Base-by-base conservation (phyloP, 2,888 invertebrate species). In the Cylindroiulus punctatus region DNA sequence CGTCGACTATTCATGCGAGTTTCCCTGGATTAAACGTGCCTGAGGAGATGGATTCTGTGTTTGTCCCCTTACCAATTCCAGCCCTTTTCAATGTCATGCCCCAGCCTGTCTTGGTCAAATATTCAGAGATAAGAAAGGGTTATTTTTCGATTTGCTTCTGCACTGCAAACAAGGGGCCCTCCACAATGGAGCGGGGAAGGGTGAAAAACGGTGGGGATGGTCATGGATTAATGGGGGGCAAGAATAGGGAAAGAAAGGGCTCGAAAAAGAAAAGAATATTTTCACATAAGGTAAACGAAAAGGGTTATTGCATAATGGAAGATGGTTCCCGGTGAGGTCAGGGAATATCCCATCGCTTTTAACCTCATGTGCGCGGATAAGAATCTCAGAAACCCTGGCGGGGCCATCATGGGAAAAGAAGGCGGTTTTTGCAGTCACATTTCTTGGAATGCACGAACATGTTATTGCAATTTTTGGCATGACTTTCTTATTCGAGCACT, bases 161-260 rank as follows among this genome's bases (percentile, higher is more conserved):
- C 76, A 76, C 76, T 76, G 76, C 76, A 76, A 76, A 76, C 76
- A 76, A 76, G 76, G 76, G 76, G 76, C 76, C 76, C 76, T 76
- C 76, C 76, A 76, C 76, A 76, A 76, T 76, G 76, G 76, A 76
- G 26, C 30, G 76, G 76, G 76, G 76, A 76, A 76, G 76, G 76
- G 76, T 76, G 76, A 76, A 76, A 76, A 76, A 76, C 76, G 76
- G 76, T 26, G 76, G 76, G 76, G 76, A 76, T 76, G 76, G 76
- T 76, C 76, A 76, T 76, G 76, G 76, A 76, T 76, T 76, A 76
- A 76, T 76, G 76, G 76, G 76, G 76, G 76, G 76, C 76, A 76
- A 76, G 76, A 76, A 76, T 76, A 14, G 76, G 76, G 76, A 76
- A 76, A 76, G 76, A 76, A 76, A 76, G 76, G 76, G 76, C 76